phyloP scores from a whole-genome alignment of 2,888 invertebrate species.

The Achlya flavicornis region DNA sequence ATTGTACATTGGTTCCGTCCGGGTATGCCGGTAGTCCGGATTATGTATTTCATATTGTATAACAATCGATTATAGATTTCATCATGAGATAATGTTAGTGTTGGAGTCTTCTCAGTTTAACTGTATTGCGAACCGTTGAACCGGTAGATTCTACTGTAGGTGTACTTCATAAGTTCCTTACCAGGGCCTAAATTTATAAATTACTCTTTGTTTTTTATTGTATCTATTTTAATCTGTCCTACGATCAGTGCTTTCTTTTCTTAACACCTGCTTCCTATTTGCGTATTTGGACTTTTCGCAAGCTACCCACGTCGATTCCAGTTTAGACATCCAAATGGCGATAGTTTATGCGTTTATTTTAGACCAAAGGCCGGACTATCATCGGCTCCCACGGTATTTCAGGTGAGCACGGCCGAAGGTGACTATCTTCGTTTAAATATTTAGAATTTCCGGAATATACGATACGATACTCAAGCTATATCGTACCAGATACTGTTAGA shows the following conservation, averaged over 20 bases:
- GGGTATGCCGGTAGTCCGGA: background rate
- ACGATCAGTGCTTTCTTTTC: background rate
- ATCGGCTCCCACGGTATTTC: conserved; percentile 4
- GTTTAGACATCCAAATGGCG: background rate
- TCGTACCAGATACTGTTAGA: background rate
- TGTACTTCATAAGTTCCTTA: too few species aligned
- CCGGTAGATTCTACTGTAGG: too few species aligned
- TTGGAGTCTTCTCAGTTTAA: too few species aligned
- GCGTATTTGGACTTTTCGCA: background rate
- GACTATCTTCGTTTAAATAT: background rate
- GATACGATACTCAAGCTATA: background rate
- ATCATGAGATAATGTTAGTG: too few species aligned
- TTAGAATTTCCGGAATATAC: background rate
- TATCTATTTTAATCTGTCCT: too few species aligned
- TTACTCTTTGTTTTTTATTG: too few species aligned
- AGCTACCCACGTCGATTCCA: background rate
- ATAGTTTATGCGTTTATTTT: conserved; percentile 5
- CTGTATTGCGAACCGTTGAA: too few species aligned
- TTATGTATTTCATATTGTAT: background rate
- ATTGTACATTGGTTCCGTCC: background rate
- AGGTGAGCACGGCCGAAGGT: background rate
- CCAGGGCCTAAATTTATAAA: too few species aligned
- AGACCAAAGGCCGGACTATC: conserved; percentile 1
- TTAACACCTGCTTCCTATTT: background rate
- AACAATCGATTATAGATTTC: background rate